Percentiles rank a stretch among this genome's conserved stretches.
Conservation (phyloP, 2,888 invertebrate species). For the Diaprepes abbreviatus region DNA sequence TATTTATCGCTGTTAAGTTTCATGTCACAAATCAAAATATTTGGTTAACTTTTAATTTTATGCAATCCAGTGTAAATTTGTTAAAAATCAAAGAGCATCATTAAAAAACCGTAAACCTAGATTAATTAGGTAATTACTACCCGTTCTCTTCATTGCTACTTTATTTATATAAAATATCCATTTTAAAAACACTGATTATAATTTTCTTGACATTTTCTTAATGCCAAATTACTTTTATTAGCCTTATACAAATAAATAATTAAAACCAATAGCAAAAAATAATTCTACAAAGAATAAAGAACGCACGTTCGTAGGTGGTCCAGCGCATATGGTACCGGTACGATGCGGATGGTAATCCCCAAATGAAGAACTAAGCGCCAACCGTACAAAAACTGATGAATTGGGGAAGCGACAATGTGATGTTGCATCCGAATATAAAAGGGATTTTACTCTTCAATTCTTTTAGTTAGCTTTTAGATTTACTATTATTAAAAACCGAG, state of each 20-base stretch:
- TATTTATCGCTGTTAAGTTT: no score
- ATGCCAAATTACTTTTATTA: no score
- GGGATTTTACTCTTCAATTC: constrained; percentile 41
- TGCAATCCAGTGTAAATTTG: no score
- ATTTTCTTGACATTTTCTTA: no score
- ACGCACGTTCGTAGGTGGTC: constrained; percentile 32
- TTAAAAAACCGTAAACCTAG: no score
- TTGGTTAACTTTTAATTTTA: no score
- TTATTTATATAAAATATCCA: no score
- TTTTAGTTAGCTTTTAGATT: constrained; percentile 50
- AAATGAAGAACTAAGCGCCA: constrained; percentile 43
- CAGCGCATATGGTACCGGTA: constrained; percentile 30
- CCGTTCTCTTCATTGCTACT: no score
- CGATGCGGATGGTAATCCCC: constrained; percentile 32
- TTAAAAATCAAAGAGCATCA: no score
- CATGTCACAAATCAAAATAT: no score
- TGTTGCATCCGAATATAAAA: constrained; percentile 48
- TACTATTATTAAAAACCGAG: constrained; percentile 34
- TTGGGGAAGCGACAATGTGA: constrained; percentile 43
- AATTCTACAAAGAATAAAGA: background rate
- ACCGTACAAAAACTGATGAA: constrained; percentile 21
- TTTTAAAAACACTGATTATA: no score
- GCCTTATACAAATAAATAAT: background rate
- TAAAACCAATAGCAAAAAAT: background rate
- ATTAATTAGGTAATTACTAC: no score